A percentile compares a stretch with the other conserved stretches of the same genome.
Evolutionary conservation across 2,888 invertebrate genomes (phyloP).

Genomic region (Parelbella ahira): DNA sequence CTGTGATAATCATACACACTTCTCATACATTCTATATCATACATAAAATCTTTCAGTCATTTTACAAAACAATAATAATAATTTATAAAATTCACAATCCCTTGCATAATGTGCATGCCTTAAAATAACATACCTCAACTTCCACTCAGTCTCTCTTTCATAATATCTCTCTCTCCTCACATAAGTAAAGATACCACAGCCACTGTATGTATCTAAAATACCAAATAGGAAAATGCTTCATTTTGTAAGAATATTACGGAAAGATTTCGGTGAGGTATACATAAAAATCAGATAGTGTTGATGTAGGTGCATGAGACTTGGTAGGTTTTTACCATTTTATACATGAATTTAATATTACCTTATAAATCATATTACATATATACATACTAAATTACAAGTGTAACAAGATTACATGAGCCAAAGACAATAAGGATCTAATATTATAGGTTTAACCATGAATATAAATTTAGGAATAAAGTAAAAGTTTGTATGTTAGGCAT

Average conservation of each 20-base stretch:
- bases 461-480: no score
- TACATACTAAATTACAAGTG: no score
- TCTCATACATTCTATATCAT: slow-evolving; percentile 48
- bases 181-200: slow-evolving; percentile 80
- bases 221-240: slow-evolving; percentile 79
- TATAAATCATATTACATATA: no score
- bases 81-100: slow-evolving; percentile 79
- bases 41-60: slow-evolving; percentile 54
- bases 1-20: slow-evolving; percentile 53
- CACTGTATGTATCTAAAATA: slow-evolving; percentile 81
- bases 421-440: no score
- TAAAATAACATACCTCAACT: slow-evolving; percentile 74
- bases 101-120: slow-evolving; percentile 78
- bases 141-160: slow-evolving; percentile 55
- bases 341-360: no score
- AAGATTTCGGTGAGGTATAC: slow-evolving; percentile 71
- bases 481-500: no score
- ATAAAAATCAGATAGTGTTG: slow-evolving; percentile 57
- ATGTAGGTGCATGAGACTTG: slow-evolving; percentile 65
- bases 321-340: no score
- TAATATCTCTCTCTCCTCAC: slow-evolving; percentile 63
- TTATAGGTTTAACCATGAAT: no score
- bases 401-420: no score
- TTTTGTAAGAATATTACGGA: slow-evolving; percentile 68
- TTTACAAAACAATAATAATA: slow-evolving; percentile 72